A percentile compares a stretch with the other conserved stretches of the same genome.
Conservation (phyloP, 2,797 vertebrate genomes). For the Gastrophryne carolinensis region DNA sequence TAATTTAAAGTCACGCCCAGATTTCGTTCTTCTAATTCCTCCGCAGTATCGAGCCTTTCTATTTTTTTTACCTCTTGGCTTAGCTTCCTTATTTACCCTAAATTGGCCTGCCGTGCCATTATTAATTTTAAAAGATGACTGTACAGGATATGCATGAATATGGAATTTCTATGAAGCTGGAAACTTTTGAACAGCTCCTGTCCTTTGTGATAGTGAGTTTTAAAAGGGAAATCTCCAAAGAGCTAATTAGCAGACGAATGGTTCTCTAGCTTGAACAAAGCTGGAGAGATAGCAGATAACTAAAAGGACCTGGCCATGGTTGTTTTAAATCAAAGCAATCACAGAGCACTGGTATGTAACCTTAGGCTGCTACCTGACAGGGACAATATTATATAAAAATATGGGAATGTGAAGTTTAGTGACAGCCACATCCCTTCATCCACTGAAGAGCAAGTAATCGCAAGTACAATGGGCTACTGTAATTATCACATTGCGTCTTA, state of each 20-base stretch:
- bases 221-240: slow-evolving; percentile 98
- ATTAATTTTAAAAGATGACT: slow-evolving; percentile 77
- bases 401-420: slow-evolving; percentile 72
- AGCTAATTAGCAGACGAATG: slow-evolving; percentile 97
- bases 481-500: slow-evolving; percentile 59
- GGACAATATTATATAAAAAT: slow-evolving; percentile 83
- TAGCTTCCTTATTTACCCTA: slow-evolving; percentile 69
- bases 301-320: slow-evolving; percentile 88
- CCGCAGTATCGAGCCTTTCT: slow-evolving; percentile 64
- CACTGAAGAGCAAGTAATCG: slow-evolving; percentile 61
- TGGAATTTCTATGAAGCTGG: slow-evolving; percentile 79
- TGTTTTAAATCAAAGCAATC: slow-evolving; percentile 89
- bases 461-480: slow-evolving; percentile 57
- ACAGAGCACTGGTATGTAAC: slow-evolving; percentile 87
- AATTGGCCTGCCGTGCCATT: slow-evolving; percentile 81
- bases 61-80: slow-evolving; percentile 58
- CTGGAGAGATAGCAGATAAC: slow-evolving; percentile 82
- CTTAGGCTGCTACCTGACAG: slow-evolving; percentile 89
- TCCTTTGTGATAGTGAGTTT: slow-evolving; percentile 84
- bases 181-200: slow-evolving; percentile 82
- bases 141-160: slow-evolving; percentile 74
- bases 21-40: slow-evolving; percentile 69
- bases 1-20: slow-evolving; percentile 54
- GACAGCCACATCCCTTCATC: slow-evolving; percentile 66
- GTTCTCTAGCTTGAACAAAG: slow-evolving; percentile 92